These are phyloP conservation scores for Pachymerium ferrugineum DNA, from an alignment of 2,888 invertebrate species.

Conservation along the genomic window DNA sequence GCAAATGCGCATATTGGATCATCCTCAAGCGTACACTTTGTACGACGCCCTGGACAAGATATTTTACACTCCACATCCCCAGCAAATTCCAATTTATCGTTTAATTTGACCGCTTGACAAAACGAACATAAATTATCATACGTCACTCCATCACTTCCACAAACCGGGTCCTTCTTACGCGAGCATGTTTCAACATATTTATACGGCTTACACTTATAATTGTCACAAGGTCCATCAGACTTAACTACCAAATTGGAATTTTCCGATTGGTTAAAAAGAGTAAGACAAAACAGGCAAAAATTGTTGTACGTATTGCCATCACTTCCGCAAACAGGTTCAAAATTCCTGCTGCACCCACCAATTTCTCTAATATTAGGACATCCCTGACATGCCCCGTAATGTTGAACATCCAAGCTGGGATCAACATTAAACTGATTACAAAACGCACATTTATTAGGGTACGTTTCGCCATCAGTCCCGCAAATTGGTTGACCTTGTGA, in stretches of 20 bases:
- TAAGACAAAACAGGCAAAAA: neutral
- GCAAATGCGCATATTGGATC: neutral
- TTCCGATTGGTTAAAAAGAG: neutral
- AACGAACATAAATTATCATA: neutral
- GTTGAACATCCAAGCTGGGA: neutral
- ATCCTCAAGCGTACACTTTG: too few relatives aligned
- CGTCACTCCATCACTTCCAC: neutral
- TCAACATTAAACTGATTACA: too few relatives aligned
- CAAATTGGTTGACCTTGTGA: too few relatives aligned
- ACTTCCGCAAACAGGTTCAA: neutral
- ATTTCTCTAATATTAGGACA: neutral
- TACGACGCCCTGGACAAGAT: too few relatives aligned
- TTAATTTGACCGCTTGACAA: too few relatives aligned
- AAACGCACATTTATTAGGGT: too few relatives aligned
- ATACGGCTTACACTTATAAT: neutral
- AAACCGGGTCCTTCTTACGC: neutral
- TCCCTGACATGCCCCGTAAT: neutral
- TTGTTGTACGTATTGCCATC: conserved; percentile 4
- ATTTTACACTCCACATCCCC: too few relatives aligned
- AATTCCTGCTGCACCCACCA: neutral
- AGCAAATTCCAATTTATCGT: too few relatives aligned
- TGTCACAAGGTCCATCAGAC: neutral
- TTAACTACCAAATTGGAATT: neutral
- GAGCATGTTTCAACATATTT: neutral
- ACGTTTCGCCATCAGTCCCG: too few relatives aligned